phyloP scores from a whole-genome alignment of 2,888 invertebrate genomes.

The Oxytorus armatus region DNA sequence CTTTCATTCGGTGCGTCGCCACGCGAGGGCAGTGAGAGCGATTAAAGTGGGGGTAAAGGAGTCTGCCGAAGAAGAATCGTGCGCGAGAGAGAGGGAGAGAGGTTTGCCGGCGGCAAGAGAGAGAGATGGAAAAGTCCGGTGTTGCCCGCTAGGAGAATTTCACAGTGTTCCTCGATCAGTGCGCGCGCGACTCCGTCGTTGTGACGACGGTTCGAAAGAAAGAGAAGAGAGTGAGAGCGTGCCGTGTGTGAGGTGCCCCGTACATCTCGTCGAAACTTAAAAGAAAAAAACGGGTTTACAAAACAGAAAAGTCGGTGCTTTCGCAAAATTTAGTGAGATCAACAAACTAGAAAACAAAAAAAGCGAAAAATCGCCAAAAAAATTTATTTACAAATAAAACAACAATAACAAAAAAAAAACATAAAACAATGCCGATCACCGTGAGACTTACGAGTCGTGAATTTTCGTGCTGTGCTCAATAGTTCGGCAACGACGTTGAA shows the following conservation, averaged over 20 bases:
- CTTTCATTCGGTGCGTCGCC: slow-evolving; percentile 48
- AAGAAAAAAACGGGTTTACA: not conserved
- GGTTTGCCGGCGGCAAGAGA: slow-evolving; percentile 1
- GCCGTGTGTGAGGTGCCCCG: slow-evolving; percentile 30
- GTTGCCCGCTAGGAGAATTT: slow-evolving; percentile 28
- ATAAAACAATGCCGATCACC: slow-evolving; percentile 53
- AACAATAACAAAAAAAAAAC: slow-evolving; percentile 4
- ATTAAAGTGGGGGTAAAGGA: slow-evolving; percentile 14
- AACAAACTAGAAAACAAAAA: not conserved
- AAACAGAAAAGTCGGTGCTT: slow-evolving; percentile 22
- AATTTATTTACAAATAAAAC: slow-evolving; percentile 3
- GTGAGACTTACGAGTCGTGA: slow-evolving; percentile 64
- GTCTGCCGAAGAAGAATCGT: slow-evolving; percentile 10
- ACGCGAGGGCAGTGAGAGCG: slow-evolving; percentile 44
- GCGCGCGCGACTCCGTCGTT: slow-evolving; percentile 55
- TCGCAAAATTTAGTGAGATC: slow-evolving; percentile 1
- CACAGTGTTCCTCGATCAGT: slow-evolving; percentile 51
- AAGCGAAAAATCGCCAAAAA: not conserved
- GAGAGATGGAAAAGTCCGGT: slow-evolving; percentile 30
- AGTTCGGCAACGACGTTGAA: slow-evolving; percentile 6
- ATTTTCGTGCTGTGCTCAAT: slow-evolving; percentile 63
- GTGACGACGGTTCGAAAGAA: slow-evolving; percentile 44
- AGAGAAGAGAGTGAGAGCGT: slow-evolving; percentile 39
- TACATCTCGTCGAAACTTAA: not conserved
- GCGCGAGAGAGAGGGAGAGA: slow-evolving; percentile 27